These are phyloP conservation scores for Muraenolepis orangiensis DNA, from an alignment of 2,797 vertebrate genomes.

Conservation along the genomic window DNA sequence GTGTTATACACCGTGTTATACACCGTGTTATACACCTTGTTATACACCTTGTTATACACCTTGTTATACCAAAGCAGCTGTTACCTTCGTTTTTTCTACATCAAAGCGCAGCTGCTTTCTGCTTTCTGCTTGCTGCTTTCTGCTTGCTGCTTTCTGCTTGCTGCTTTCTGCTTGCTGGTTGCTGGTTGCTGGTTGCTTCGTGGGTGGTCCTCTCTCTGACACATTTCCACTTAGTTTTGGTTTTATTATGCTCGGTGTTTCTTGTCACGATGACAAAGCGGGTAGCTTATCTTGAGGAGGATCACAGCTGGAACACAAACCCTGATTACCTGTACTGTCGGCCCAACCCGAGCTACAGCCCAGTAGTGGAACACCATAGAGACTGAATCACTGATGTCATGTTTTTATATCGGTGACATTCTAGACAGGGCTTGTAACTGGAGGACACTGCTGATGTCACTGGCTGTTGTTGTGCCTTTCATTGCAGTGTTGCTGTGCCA, in stretches of 20 bases:
- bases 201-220: slow-evolving; percentile 5
- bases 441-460: too few species aligned
- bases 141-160: too few species aligned
- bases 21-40: too few species aligned
- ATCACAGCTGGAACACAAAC: slow-evolving; percentile 23
- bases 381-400: too few species aligned
- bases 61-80: slow-evolving; percentile 7
- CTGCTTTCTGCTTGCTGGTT: too few species aligned
- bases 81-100: slow-evolving; percentile 24
- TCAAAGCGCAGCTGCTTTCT: slow-evolving; percentile 52
- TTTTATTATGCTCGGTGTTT: neutral
- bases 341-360: neutral
- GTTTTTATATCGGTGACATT: too few species aligned
- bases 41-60: too few species aligned
- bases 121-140: too few species aligned
- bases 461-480: neutral
- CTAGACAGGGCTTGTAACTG: too few species aligned
- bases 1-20: too few species aligned
- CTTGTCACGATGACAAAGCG: neutral
- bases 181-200: too few species aligned
- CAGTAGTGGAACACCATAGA: neutral
- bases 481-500: neutral
- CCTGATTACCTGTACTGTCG: neutral
- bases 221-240: slow-evolving; percentile 21
- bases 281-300: neutral